A percentile compares a stretch with the other conserved stretches of the same genome.
phyloP scores from a whole-genome alignment of 2,797 vertebrate species.

The Spea hammondii region DNA sequence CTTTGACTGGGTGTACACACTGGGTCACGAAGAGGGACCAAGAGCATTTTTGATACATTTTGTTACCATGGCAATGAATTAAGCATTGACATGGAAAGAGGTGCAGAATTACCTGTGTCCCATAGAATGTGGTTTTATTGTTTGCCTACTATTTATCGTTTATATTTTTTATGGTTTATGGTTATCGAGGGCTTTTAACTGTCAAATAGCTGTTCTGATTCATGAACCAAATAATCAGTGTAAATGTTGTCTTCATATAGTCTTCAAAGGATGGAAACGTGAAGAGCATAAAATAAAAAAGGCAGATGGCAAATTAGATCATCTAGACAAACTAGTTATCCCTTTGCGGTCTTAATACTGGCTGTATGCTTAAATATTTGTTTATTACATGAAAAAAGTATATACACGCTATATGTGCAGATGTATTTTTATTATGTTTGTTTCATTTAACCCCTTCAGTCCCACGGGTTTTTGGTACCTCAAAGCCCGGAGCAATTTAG shows the following conservation, averaged over 20 bases:
- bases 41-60: slow-evolving; percentile 74
- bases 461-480: no score
- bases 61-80: slow-evolving; percentile 78
- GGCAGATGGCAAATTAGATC: not conserved
- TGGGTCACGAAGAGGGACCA: slow-evolving; percentile 69
- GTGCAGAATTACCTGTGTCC: slow-evolving; percentile 68
- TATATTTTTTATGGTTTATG: slow-evolving; percentile 70
- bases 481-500: no score
- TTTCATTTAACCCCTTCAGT: not conserved
- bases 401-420: no score
- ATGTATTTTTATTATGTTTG: not conserved
- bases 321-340: no score
- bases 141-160: slow-evolving; percentile 73
- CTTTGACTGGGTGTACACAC: slow-evolving; percentile 67
- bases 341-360: no score
- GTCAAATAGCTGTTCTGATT: slow-evolving; percentile 53
- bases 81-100: slow-evolving; percentile 66
- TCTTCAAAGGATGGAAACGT: not conserved
- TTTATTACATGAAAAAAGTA: no score
- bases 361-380: no score
- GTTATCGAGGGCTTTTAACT: slow-evolving; percentile 63
- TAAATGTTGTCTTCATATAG: slow-evolving; percentile 13
- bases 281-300: not conserved
- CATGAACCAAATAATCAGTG: slow-evolving; percentile 9
- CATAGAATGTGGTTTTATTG: slow-evolving; percentile 68